Base-by-base conservation (phyloP, 1,140 invertebrate species). In the Caerostris darwini region DNA sequence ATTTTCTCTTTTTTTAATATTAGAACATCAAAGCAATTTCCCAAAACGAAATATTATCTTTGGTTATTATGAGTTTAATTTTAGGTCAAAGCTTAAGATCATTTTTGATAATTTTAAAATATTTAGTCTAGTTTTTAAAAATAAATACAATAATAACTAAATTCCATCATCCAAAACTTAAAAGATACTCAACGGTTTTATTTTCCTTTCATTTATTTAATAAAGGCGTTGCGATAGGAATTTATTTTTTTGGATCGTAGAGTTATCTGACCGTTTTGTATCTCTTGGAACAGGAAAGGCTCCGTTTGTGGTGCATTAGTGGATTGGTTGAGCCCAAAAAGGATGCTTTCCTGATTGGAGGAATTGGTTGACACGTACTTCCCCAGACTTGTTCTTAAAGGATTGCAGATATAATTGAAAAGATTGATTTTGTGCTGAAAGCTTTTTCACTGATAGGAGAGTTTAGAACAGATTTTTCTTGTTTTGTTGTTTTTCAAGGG, bases 361-460 rank as follows among this genome's bases (percentile, higher is more conserved):
- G 19, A 71, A 56, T 56, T 50, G 67, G 88, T 90, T 90, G 88
- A 71, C 88, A 90, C 88, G 88, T 90, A 71, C 88, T 53, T 71
- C 88, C 12, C 61, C 53, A 14, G 34, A 71, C 88, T 71, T 50
- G 58, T 90, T 90, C 61, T 57, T 71, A 71, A 90, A 90, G 88
- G 88, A 90, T 90, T 57, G 88, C 34, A 50, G 88, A 90, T 90
- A 90, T 90, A 90, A 90, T 90, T 90, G 88, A 71, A 90, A 90
- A 90, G 64, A 90, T 90, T 71, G 88, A 90, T 90, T 90, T 58
- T 87, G 34, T 53, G 59, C 57, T 64, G 85, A 87, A 87, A 87
- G 85, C 85, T 87, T 64, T 87, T 87, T 53, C 85, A 64, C 59
- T 87, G 85, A 87, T 87, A 87, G 59, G 85, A 8, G 56, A 56